phyloP scores from a whole-genome alignment of 2,113 vertebrate genomes.

The Periophthalmus modestus region DNA sequence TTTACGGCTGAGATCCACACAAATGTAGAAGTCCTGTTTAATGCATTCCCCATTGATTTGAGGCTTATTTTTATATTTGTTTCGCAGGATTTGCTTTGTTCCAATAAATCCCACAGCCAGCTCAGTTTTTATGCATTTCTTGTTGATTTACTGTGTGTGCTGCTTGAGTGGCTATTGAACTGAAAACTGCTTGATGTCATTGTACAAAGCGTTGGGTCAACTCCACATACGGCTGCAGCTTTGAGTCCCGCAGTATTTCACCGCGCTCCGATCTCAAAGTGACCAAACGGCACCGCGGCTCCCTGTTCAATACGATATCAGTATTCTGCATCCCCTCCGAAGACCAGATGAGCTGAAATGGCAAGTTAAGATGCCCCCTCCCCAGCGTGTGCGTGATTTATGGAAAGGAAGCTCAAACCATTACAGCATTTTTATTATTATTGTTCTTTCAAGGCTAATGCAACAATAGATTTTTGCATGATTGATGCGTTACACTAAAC shows the following conservation, averaged over 20 bases:
- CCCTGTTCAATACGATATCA: conserved; percentile 78
- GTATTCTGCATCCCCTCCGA: conserved; percentile 74
- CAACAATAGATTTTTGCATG: conserved; percentile 86
- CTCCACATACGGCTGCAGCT: conserved; percentile 51
- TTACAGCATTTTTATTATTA: conserved; percentile 86
- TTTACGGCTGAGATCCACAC: not conserved
- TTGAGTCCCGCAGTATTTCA: conserved; percentile 66
- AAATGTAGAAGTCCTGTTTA: not conserved
- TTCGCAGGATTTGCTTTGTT: conserved; percentile 74
- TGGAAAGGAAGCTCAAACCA: conserved; percentile 82
- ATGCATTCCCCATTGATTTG: conserved; percentile 56
- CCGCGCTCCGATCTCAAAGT: conserved; percentile 68
- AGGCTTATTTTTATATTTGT: conserved; percentile 80
- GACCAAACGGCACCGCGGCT: conserved; percentile 62
- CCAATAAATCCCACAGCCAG: conserved; percentile 70
- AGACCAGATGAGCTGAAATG: conserved; percentile 78
- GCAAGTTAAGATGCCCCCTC: conserved; percentile 75
- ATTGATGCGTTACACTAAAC: conserved; percentile 84
- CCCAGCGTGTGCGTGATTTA: conserved; percentile 76
- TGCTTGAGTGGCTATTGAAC: conserved; percentile 75
- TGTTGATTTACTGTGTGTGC: conserved; percentile 77
- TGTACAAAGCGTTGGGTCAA: conserved; percentile 68
- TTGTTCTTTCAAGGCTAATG: conserved; percentile 86
- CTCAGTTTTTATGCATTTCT: conserved; percentile 77
- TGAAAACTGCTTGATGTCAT: conserved; percentile 72